Conservation (phyloP, 1,140 invertebrate genomes). For the Hypsibius dujardini region DNA sequence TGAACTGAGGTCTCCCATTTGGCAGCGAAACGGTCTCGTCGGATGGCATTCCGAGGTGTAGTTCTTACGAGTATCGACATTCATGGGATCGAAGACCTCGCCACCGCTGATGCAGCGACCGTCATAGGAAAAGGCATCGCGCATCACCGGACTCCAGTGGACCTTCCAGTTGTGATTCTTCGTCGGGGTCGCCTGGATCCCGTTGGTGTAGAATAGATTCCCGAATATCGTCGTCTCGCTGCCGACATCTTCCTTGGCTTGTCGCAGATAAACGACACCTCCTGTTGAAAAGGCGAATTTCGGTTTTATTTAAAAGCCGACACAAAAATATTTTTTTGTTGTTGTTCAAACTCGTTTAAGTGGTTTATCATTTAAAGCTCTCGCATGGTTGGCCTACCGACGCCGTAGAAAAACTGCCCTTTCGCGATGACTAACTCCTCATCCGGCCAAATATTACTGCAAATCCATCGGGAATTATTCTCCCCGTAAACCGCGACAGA, state of each 20-base stretch:
- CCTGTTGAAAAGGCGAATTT: neutral
- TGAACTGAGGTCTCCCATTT: neutral
- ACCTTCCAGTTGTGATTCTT: neutral
- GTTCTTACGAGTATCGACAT: neutral
- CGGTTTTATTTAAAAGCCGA: neutral
- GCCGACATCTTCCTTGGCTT: neutral
- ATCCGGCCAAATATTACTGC: neutral
- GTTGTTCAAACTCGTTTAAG: no score
- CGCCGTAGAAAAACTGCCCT: neutral
- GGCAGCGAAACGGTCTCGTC: neutral
- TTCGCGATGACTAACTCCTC: neutral
- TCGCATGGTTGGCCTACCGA: neutral
- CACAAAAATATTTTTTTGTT: no score
- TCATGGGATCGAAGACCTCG: conserved; percentile 4
- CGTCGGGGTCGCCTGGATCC: neutral
- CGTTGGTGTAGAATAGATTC: conserved; percentile 13
- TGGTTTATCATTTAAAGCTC: no score
- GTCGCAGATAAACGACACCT: neutral
- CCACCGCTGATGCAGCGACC: neutral
- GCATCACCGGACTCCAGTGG: neutral
- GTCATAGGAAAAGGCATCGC: conserved; percentile 13
- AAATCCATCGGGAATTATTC: neutral
- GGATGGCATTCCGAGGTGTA: neutral
- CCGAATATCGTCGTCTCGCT: conserved; percentile 9
- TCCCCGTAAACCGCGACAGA: neutral